Evolutionary conservation across 1,140 invertebrate genomes (phyloP), one percentile per base, ranked within the genome.

Genomic region (Scaptomyza montana): DNA sequence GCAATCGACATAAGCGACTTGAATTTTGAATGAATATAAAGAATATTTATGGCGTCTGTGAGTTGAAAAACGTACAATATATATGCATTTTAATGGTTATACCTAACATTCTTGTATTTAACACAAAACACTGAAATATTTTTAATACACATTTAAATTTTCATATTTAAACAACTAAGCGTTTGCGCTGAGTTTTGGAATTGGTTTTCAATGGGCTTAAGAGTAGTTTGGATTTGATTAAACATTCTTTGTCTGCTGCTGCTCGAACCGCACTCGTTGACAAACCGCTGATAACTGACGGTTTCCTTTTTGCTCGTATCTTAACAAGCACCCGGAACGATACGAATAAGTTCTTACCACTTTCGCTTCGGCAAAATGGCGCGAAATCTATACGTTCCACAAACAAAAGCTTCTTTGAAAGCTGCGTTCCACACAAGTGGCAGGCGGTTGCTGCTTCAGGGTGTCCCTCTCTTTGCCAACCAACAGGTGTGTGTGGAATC

Each of bases 221-320:
- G 21, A 25, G 1, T 25, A 16, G 6, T 1, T 25, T 7, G 28
- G 2, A 0, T 25, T 36, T 16, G 9, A 5, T 19, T 13, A 7
- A 1, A 16, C 41, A 39, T 9, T 36, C 7, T 7, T 36, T 36
- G 33, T 8, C 33, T 36, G 33, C 3, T 41, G 19, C 47, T 25
- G 25, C 30, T 46, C 72, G 82, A 73, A 87, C 82, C 82, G 82
- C 73, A 70, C 75, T 73, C 82, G 72, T 43, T 50, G 51, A 65
- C 61, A 57, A 68, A 13, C 82, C 67, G 82, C 64, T 87, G 82
- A 82, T 78, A 86, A 86, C 82, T 86, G 78, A 63, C 28, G 33
- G 39, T n/a, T n/a, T 25, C 36, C 28, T 74, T 57, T 77, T 50
- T 56, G 65, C 59, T 64, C 49, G 46, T 56, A 74, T 86, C 82